Evolutionary conservation across 2,113 vertebrate genomes (phyloP).

Genomic region (Pan troglodytes): NHGRI_mPanTro3-v2.1_pri NC_072407.2:126716001-126716500

Average conservation of each 20-base stretch:
- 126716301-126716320: neutral
- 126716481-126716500: neutral
- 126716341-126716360: neutral
- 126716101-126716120: neutral
- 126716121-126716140: neutral
- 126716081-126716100: neutral
- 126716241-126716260: neutral
- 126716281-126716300: neutral
- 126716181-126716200: neutral
- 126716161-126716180: neutral
- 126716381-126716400: neutral
- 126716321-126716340: neutral
- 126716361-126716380: neutral
- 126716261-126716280: neutral
- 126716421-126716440: neutral
- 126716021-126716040: neutral
- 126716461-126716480: neutral
- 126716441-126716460: neutral
- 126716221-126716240: slow-evolving; percentile 1
- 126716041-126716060: neutral
- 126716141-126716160: neutral
- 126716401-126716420: neutral
- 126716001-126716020: neutral
- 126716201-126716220: neutral
- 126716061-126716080: neutral